Conservation (phyloP, 2,113 vertebrate genomes). For the Pluvianellus socialis region DNA sequence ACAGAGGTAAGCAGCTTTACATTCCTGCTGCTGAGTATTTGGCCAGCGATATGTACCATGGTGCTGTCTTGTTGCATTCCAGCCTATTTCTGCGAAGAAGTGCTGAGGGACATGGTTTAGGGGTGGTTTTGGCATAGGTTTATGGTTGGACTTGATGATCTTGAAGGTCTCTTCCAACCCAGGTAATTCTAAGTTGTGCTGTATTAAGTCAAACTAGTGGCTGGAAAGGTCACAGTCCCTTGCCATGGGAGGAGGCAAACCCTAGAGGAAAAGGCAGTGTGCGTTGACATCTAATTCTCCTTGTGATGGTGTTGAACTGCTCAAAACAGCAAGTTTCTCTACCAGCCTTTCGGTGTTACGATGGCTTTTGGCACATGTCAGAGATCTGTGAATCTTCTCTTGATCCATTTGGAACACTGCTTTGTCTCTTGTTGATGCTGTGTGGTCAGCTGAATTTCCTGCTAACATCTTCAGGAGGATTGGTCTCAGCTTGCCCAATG, state of each 20-base stretch:
- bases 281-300: fast-evolving
- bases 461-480: neutral
- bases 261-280: neutral
- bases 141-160: too few relatives aligned
- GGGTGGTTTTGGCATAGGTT: too few relatives aligned
- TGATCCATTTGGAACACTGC: neutral
- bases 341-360: neutral
- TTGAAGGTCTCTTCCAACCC: too few relatives aligned
- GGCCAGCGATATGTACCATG: neutral
- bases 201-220: neutral
- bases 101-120: too few relatives aligned
- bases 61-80: neutral
- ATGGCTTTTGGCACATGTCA: neutral
- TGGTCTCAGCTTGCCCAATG: neutral
- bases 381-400: neutral
- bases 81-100: neutral
- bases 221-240: neutral
- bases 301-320: neutral
- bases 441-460: neutral
- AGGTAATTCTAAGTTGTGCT: too few relatives aligned
- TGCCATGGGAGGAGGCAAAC: neutral
- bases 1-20: neutral
- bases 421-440: neutral
- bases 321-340: neutral
- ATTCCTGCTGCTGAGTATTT: neutral